A percentile compares a stretch with the other conserved stretches of the same genome.
These are phyloP conservation scores for Syrista parreyssii DNA, from an alignment of 2,888 invertebrate genomes.

Conservation along the genomic window DNA sequence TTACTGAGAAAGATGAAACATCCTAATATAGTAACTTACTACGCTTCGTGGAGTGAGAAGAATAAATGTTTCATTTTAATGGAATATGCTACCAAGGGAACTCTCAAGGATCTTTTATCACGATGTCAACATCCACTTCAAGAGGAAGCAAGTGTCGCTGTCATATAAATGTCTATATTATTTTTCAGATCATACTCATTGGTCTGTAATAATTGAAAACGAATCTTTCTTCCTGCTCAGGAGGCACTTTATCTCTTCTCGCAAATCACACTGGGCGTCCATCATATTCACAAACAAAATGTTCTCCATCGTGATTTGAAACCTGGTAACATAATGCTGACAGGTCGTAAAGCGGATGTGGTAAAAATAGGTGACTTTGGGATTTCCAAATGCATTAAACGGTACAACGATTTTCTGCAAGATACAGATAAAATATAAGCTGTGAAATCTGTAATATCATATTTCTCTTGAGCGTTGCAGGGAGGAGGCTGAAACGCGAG, in stretches of 20 bases:
- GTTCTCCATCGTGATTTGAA: conserved; percentile 84
- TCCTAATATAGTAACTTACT: conserved; percentile 16
- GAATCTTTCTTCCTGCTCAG: conserved; percentile 61
- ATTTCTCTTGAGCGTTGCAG: not conserved
- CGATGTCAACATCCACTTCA: conserved; percentile 12
- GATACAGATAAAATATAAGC: not conserved
- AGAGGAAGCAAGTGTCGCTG: conserved; percentile 12
- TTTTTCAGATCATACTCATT: not conserved
- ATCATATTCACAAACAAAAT: conserved; percentile 79
- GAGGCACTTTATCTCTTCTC: conserved; percentile 75
- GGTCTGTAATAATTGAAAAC: not conserved
- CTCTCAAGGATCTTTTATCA: conserved; percentile 77
- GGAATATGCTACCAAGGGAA: conserved; percentile 83
- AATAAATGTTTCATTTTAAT: conserved; percentile 72
- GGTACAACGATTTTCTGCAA: not conserved
- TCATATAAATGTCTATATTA: conserved; percentile 39
- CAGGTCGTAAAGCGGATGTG: conserved; percentile 73
- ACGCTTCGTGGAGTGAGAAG: conserved; percentile 16
- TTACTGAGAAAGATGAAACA: conserved; percentile 17
- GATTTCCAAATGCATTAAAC: conserved; percentile 73
- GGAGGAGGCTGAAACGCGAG: not conserved
- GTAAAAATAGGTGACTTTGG: conserved; percentile 86
- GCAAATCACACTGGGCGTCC: conserved; percentile 79
- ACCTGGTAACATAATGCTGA: conserved; percentile 82
- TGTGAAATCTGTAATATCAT: not conserved